A percentile compares a stretch with the other conserved stretches of the same genome.
Conservation (phyloP, 2,113 vertebrate species). For the Boleophthalmus pectinirostris region DNA sequence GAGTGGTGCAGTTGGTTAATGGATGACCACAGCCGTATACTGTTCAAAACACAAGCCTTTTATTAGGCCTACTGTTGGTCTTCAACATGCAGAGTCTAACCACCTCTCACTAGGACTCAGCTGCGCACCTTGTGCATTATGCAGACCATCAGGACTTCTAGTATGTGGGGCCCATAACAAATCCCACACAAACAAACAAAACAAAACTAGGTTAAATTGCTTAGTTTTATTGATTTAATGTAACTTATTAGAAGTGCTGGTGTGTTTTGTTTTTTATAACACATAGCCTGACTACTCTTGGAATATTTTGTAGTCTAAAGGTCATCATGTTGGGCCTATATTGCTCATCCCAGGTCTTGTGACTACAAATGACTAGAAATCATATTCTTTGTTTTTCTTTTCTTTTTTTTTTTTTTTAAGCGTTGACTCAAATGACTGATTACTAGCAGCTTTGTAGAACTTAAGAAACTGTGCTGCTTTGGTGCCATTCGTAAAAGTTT, state of each 20-base stretch:
- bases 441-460: neutral
- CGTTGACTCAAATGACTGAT: neutral
- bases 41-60: slow-evolving; percentile 46
- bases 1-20: slow-evolving; percentile 46
- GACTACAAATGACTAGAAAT: neutral
- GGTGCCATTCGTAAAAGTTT: slow-evolving; percentile 32
- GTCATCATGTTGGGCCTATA: neutral
- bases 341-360: neutral
- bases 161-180: slow-evolving; percentile 21
- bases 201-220: neutral
- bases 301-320: neutral
- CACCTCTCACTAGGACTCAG: slow-evolving; percentile 63
- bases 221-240: neutral
- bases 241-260: neutral
- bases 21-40: slow-evolving; percentile 19
- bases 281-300: neutral
- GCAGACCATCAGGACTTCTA: slow-evolving; percentile 58
- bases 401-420: neutral
- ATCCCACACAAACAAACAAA: neutral
- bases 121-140: slow-evolving; percentile 75
- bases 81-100: slow-evolving; percentile 57
- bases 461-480: neutral
- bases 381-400: neutral
- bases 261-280: neutral
- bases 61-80: slow-evolving; percentile 17